These are phyloP conservation scores for Cochlearius cochlearius DNA, from an alignment of 2,113 vertebrate genomes.

Conservation along the genomic window DNA sequence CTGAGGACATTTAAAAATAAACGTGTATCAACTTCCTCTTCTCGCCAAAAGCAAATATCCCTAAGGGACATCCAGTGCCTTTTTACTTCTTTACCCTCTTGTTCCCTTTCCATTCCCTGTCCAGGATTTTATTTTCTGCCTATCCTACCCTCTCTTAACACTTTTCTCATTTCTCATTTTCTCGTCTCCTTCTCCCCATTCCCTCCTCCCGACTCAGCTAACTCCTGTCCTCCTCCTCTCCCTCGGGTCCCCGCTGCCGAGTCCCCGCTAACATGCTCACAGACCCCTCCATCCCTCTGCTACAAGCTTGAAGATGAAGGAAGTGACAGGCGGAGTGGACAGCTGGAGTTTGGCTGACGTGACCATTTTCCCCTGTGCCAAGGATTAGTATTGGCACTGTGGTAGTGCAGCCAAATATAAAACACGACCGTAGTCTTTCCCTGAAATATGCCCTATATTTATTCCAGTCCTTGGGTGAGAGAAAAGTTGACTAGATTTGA, in stretches of 20 bases:
- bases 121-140: neutral
- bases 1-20: neutral
- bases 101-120: neutral
- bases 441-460: slow-evolving; percentile 29
- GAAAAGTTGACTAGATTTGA: neutral
- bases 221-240: neutral
- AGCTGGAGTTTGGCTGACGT: slow-evolving; percentile 44
- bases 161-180: neutral
- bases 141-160: neutral
- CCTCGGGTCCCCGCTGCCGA: neutral
- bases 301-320: neutral
- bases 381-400: neutral
- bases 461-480: slow-evolving; percentile 23
- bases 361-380: slow-evolving; percentile 37
- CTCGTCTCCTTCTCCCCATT: neutral
- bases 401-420: neutral
- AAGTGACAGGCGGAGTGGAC: slow-evolving; percentile 1
- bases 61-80: neutral
- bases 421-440: neutral
- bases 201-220: neutral
- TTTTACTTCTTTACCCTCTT: neutral
- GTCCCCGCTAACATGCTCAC: neutral
- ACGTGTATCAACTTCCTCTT: neutral
- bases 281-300: neutral
- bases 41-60: neutral